Evolutionary conservation across 1,140 invertebrate genomes (phyloP).

Genomic region (Reticulitermes speratus): DNA sequence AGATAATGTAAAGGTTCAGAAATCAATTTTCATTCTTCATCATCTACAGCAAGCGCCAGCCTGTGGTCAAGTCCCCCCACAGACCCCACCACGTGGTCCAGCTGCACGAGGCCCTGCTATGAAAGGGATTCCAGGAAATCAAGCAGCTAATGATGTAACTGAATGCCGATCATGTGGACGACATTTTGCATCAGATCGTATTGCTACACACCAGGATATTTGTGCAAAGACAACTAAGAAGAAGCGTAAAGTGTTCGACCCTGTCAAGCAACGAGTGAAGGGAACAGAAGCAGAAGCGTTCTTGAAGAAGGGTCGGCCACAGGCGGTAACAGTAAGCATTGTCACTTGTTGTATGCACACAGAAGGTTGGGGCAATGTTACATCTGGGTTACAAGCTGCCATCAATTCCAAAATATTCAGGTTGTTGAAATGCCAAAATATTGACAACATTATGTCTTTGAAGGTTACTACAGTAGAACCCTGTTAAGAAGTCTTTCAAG

Average conservation of each 20-base stretch:
- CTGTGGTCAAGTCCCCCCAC: background rate
- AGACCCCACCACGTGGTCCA: background rate
- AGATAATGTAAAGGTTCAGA: too few relatives aligned
- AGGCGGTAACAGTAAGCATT: constrained; percentile 30
- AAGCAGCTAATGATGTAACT: constrained; percentile 41
- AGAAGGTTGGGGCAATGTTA: background rate
- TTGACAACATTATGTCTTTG: too few relatives aligned
- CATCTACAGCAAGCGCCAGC: background rate
- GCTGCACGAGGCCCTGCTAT: background rate
- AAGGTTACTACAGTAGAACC: too few relatives aligned
- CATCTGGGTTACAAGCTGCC: background rate
- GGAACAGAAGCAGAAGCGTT: constrained; percentile 87
- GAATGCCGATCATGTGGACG: constrained; percentile 67
- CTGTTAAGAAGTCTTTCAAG: too few relatives aligned
- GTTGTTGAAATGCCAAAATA: too few relatives aligned
- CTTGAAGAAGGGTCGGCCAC: constrained; percentile 48
- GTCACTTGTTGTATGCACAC: background rate
- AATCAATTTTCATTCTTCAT: too few relatives aligned
- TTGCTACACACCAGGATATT: constrained; percentile 78
- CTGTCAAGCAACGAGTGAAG: constrained; percentile 75
- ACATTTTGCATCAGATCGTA: constrained; percentile 74
- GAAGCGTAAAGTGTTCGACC: constrained; percentile 85
- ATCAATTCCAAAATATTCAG: too few relatives aligned
- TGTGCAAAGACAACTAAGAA: constrained; percentile 72
- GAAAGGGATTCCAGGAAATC: background rate